A percentile compares a stretch with the other conserved stretches of the same genome.
phyloP scores from a whole-genome alignment of 1,140 invertebrate species.

The Psix sp. region DNA sequence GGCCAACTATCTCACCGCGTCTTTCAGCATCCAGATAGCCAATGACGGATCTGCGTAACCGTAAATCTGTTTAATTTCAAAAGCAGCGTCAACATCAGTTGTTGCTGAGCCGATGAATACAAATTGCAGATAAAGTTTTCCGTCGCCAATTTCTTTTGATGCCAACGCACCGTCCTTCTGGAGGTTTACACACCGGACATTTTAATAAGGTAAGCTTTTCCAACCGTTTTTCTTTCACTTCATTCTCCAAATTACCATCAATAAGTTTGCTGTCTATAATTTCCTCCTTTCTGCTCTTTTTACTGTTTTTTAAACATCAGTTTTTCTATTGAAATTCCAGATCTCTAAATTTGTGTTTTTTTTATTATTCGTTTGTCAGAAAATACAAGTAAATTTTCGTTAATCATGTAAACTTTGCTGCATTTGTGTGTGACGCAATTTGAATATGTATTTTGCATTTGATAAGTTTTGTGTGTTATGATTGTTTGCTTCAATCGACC shows the following conservation, averaged over 20 bases:
- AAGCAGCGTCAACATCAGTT: slow-evolving; percentile 34
- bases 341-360: too few relatives aligned
- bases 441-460: too few relatives aligned
- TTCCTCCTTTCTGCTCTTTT: too few relatives aligned
- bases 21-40: not conserved
- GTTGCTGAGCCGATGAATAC: slow-evolving; percentile 13
- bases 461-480: too few relatives aligned
- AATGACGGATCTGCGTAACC: slow-evolving; percentile 21
- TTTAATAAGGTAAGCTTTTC: slow-evolving; percentile 3
- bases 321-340: too few relatives aligned
- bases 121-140: slow-evolving; percentile 16
- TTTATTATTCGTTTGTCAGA: too few relatives aligned
- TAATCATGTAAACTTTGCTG: too few relatives aligned
- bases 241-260: not conserved
- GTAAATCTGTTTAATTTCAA: slow-evolving; percentile 31
- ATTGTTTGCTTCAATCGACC: too few relatives aligned
- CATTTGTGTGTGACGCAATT: too few relatives aligned
- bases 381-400: too few relatives aligned
- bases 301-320: too few relatives aligned
- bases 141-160: slow-evolving; percentile 7
- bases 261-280: not conserved
- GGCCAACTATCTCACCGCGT: not conserved
- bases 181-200: not conserved
- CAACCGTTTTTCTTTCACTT: not conserved
- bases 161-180: slow-evolving; percentile 10